Evolutionary conservation across 2,888 invertebrate genomes (phyloP), one percentile per base, ranked within the genome.

Genomic region (Hirtodrosophila cameraria): DNA sequence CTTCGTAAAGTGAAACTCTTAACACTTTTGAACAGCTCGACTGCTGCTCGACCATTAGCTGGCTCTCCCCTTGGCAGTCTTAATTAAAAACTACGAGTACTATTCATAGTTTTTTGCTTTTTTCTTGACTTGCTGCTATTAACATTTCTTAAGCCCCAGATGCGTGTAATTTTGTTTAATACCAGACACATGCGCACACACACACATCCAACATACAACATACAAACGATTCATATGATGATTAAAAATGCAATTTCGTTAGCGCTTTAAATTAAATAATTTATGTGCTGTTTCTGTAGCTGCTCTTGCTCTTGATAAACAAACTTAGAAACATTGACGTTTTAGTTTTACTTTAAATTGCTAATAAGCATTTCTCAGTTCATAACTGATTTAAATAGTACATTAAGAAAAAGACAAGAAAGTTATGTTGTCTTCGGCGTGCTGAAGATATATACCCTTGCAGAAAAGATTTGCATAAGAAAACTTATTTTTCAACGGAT

Each of bases 241-340:
- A 80, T 80, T 86, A 76, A 81, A 76, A 83, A 76, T 74, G 67
- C 70, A 76, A 86, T 83, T 76, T 86, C 28, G 59, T 46, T 73
- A 36, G 42, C 30, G 57, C 58, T 64, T 30, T 28, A 41, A 57
- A 58, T 52, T 52, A 52, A 65, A 76, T 82, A 55, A 72, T 75
- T 69, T 68, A 79, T 65, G 46, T 46, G 31, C 42, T 13, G n/a
- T n/a, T n/a, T n/a, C n/a, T n/a, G n/a, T n/a, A n/a, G n/a, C n/a
- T n/a, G n/a, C n/a, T n/a, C n/a, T n/a, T n/a, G 28, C n/a, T 16
- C 28, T 36, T 23, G 8, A 13, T 33, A 13, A 35, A 36, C 41
- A 27, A 3, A 15, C 15, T 9, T 16, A 13, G 5, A 2, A 5
- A 38, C 20, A 23, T 12, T 23, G 11, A 12, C n/a, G n/a, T n/a